phyloP scores from a whole-genome alignment of 2,888 invertebrate species.

The Melanostoma scalare region DNA sequence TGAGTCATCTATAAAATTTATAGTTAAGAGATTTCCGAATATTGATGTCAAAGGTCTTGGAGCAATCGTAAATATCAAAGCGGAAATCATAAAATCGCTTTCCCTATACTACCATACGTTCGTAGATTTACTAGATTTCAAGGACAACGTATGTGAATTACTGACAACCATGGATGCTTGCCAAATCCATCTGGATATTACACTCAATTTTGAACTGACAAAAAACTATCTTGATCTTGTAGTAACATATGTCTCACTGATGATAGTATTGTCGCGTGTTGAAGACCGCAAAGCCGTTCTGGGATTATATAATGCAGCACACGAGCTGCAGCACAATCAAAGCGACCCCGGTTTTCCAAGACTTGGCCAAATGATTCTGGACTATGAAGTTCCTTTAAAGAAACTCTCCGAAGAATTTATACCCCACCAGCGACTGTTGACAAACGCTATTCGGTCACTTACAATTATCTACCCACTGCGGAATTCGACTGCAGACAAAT shows the following conservation, averaged over 20 bases:
- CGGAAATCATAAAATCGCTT: conserved; percentile 97
- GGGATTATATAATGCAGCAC: conserved; percentile 98
- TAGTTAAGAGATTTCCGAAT: conserved; percentile 96
- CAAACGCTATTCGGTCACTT: conserved; percentile 93
- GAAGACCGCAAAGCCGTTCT: conserved; percentile 98
- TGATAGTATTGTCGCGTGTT: conserved; percentile 98
- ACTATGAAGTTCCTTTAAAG: conserved; percentile 97
- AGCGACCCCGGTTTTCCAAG: conserved; percentile 96
- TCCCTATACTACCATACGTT: conserved; percentile 99
- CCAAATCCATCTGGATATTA: conserved; percentile 96
- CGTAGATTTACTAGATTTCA: conserved; percentile 98
- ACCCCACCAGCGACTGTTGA: conserved; percentile 94
- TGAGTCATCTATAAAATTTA: conserved; percentile 97
- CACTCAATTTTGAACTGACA: conserved; percentile 97
- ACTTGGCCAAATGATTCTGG: conserved; percentile 98
- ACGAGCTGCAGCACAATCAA: conserved; percentile 96
- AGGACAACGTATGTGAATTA: conserved; percentile 95
- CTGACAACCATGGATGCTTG: conserved; percentile 98
- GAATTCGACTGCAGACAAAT: conserved; percentile 96
- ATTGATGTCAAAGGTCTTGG: conserved; percentile 96
- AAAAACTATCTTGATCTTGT: conserved; percentile 97
- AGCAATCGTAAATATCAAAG: conserved; percentile 92
- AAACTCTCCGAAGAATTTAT: conserved; percentile 98
- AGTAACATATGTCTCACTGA: conserved; percentile 95
- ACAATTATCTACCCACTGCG: conserved; percentile 93